Conservation (phyloP, 2,797 vertebrate genomes). For the Eremophila alpestris region DNA sequence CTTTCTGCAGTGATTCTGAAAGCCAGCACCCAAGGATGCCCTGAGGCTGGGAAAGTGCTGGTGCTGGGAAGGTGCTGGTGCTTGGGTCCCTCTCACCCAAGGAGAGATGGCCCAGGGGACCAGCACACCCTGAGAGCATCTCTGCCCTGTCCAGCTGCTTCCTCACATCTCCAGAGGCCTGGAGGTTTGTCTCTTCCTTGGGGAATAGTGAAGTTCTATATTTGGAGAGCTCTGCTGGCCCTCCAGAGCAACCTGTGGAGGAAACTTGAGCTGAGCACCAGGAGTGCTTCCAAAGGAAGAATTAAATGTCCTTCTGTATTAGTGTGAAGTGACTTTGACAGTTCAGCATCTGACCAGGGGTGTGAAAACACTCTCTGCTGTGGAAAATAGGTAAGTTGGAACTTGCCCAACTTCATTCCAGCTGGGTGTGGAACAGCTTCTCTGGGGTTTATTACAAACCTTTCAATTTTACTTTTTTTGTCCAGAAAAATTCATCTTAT, state of each 20-base stretch:
- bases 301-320: neutral
- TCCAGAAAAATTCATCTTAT: neutral
- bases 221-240: neutral
- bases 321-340: neutral
- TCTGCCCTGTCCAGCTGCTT: neutral
- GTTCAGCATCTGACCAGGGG: neutral
- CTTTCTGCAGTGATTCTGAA: neutral
- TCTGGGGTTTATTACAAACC: neutral
- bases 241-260: neutral
- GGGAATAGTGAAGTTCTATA: neutral
- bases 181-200: neutral
- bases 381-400: neutral
- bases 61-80: neutral
- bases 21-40: neutral
- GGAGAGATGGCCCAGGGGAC: neutral
- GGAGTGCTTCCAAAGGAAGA: neutral
- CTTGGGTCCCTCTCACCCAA: neutral
- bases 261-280: neutral
- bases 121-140: fast-evolving
- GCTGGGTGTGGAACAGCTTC: too few relatives aligned
- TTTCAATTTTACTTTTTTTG: neutral
- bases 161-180: neutral
- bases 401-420: neutral
- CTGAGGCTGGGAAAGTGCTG: neutral
- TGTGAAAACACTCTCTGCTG: neutral